Conservation (phyloP, 2,113 vertebrate species). For the Myxocyprinus asiaticus region DNA sequence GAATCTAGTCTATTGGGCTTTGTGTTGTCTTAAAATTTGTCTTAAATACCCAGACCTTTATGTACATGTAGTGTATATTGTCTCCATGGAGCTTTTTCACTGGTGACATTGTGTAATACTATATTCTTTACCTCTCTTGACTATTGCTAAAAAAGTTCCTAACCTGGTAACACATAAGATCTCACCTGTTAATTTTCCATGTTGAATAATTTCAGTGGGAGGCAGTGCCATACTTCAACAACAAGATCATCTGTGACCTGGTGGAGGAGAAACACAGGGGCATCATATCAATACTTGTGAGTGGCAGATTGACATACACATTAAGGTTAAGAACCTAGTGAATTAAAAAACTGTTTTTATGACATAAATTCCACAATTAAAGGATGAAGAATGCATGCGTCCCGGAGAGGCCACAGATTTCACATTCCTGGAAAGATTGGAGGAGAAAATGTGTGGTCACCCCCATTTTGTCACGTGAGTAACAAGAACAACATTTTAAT, state of each 20-base stretch:
- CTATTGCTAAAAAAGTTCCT: too few species aligned
- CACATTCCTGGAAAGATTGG: constrained; percentile 91
- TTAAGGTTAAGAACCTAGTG: too few species aligned
- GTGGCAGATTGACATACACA: constrained; percentile 12
- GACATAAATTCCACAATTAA: not conserved
- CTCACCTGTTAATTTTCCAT: not conserved
- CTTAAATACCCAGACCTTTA: too few species aligned
- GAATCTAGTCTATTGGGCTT: too few species aligned
- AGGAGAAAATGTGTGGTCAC: constrained; percentile 90
- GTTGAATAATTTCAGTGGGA: constrained; percentile 82
- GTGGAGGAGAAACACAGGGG: constrained; percentile 92
- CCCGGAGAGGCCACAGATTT: constrained; percentile 91
- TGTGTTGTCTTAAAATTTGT: too few species aligned
- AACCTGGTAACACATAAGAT: too few species aligned
- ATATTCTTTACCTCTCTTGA: too few species aligned
- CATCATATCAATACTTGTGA: constrained; percentile 92
- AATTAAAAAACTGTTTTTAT: not conserved
- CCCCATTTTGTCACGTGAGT: constrained; percentile 92
- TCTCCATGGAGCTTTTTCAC: too few species aligned
- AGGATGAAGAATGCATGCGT: constrained; percentile 94
- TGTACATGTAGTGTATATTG: too few species aligned
- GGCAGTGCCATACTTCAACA: constrained; percentile 93
- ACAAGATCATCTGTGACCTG: constrained; percentile 96
- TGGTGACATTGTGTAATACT: too few species aligned
- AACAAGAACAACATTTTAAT: not conserved